These are phyloP conservation scores for Magallana gigas DNA, from an alignment of 1,140 invertebrate genomes.

Conservation along the genomic window DNA sequence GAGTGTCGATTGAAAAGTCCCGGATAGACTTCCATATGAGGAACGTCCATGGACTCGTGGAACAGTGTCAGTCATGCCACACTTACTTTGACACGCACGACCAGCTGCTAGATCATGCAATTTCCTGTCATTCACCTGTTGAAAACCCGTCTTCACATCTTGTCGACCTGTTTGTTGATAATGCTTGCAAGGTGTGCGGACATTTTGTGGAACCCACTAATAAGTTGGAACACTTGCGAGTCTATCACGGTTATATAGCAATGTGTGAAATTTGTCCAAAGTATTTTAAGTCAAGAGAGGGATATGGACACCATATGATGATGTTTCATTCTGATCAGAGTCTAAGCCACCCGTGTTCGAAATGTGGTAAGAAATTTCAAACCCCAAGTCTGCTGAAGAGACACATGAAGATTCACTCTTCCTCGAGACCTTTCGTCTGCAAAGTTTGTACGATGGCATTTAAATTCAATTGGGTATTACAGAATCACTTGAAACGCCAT, in stretches of 20 bases:
- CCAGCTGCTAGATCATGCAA: not conserved
- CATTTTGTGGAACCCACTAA: not conserved
- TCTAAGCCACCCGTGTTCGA: not conserved
- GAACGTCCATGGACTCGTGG: not conserved
- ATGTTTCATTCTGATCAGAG: conserved; percentile 24
- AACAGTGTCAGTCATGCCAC: not conserved
- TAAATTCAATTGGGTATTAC: conserved; percentile 26
- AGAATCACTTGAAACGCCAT: conserved; percentile 23
- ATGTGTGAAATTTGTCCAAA: conserved; percentile 20
- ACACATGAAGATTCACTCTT: conserved; percentile 9
- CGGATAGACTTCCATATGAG: not conserved
- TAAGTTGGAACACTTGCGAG: conserved; percentile 3
- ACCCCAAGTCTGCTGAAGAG: not conserved
- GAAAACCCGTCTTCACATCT: not conserved
- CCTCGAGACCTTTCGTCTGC: not conserved
- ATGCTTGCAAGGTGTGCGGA: not conserved
- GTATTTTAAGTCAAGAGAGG: conserved; percentile 15
- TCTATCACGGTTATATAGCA: not conserved
- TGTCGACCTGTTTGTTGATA: not conserved
- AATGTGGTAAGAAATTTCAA: conserved; percentile 18
- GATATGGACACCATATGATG: conserved; percentile 15
- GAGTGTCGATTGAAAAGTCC: not conserved
- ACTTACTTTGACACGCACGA: not conserved
- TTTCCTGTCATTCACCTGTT: not conserved
- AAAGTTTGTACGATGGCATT: conserved; percentile 4